A percentile compares a stretch with the other conserved stretches of the same genome.
These are phyloP conservation scores for Rhincodon typus DNA, from an alignment of 2,797 vertebrate genomes.

Conservation along the genomic window DNA sequence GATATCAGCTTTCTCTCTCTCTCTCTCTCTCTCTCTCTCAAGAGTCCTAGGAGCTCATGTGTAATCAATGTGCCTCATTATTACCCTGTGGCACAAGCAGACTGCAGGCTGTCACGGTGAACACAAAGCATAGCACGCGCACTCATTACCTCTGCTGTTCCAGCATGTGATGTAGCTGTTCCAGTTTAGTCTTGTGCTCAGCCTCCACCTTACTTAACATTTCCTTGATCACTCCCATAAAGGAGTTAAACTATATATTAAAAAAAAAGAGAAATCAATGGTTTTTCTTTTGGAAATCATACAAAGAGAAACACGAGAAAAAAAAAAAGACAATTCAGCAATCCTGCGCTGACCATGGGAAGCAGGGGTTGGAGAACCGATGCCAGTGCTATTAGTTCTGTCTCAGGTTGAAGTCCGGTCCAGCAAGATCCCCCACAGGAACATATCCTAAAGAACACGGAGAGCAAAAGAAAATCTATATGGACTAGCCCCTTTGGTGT, in stretches of 20 bases:
- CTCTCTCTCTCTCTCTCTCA: neutral
- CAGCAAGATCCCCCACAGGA: neutral
- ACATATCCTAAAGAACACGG: neutral
- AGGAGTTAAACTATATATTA: slow-evolving; percentile 85
- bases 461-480: neutral
- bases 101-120: neutral
- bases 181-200: slow-evolving; percentile 95
- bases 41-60: neutral
- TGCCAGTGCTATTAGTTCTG: neutral
- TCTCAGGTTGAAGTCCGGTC: neutral
- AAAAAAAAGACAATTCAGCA: neutral
- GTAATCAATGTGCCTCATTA: neutral
- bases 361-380: neutral
- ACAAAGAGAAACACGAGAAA: neutral
- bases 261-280: neutral
- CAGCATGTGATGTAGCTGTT: slow-evolving; percentile 94
- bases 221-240: slow-evolving; percentile 92
- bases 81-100: neutral
- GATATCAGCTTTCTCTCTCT: neutral
- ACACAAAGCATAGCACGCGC: neutral
- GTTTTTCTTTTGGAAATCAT: neutral
- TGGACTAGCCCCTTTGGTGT: neutral
- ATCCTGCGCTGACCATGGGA: neutral
- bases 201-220: slow-evolving; percentile 88
- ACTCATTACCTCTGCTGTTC: slow-evolving; percentile 88